Conservation (phyloP, 2,113 vertebrate genomes). For the Carlito syrichta region DNA sequence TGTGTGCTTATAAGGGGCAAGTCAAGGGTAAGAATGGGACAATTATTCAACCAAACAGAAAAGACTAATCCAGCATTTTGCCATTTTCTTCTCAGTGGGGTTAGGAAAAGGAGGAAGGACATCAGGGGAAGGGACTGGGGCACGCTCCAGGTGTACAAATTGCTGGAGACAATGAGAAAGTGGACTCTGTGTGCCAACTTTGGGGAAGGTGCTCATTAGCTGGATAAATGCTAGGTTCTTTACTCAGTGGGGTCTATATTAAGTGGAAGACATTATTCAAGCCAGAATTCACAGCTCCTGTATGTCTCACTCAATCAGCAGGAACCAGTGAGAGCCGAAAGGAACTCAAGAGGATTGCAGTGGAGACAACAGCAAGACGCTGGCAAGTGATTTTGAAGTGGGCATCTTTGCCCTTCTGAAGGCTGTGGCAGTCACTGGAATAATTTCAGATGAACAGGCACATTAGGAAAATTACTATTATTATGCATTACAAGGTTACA, state of each 20-base stretch:
- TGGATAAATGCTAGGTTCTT: slow-evolving; percentile 20
- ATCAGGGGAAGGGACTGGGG: neutral
- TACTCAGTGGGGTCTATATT: slow-evolving; percentile 2
- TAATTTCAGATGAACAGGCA: slow-evolving; percentile 38
- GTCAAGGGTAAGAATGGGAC: neutral
- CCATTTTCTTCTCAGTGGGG: neutral
- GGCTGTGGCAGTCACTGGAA: neutral
- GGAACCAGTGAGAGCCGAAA: neutral
- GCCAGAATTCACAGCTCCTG: neutral
- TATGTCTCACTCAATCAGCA: neutral
- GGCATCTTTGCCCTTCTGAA: slow-evolving; percentile 4
- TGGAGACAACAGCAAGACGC: neutral
- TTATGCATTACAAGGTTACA: slow-evolving; percentile 6
- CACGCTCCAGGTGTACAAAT: neutral
- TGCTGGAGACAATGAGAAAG: neutral
- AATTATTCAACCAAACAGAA: neutral
- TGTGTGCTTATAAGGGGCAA: neutral
- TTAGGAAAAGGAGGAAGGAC: neutral
- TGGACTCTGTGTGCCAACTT: neutral
- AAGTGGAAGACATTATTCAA: slow-evolving; percentile 43
- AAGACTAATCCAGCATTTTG: slow-evolving; percentile 37
- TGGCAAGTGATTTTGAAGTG: neutral
- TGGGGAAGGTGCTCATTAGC: neutral
- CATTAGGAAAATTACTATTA: slow-evolving; percentile 58
- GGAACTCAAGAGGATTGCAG: neutral